Evolutionary conservation across 2,797 vertebrate species (phyloP), one percentile per base, ranked within the genome.

Genomic region (Acrocephalus scirpaceus): DNA sequence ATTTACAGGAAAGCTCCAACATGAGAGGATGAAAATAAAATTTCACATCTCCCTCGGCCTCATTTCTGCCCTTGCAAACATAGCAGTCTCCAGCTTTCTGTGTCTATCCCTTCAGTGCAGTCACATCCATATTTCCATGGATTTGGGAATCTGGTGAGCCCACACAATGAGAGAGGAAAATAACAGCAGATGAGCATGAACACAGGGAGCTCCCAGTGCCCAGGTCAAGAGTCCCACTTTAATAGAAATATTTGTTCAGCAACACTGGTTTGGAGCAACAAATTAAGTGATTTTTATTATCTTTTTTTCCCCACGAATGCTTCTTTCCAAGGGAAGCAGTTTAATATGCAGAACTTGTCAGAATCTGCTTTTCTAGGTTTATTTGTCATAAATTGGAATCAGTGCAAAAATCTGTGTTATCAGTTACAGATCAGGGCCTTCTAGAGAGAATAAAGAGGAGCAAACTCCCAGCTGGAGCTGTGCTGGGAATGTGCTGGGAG

Each of bases 381-480:
- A 38, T 76, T 92, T 95, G 85, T 90, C 82, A 85, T 85, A 82
- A 76, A 53, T 54, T 95, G 91, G 94, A 93, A 95, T 23, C 14
- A 15, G 11, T 73, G 84, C 78, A 82, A 64, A 93, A 93, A 92
- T 88, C 87, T 88, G 75, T 13, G 6, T 81, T 50, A 51, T 73
- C 89, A 45, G 32, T 71, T 76, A 36, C 87, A 85, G 85, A 64
- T 23, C 38, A 23, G 27, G 81, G 78, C 60, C 64, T 94, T 60
- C 22, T 1, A n/a, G 87, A 76, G 86, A 61, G 86, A 81, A 67
- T 57, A 60, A 82, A 18, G 78, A 91, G n/a, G 48, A 51, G 53
- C 65, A 87, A 94, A 85, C 32, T 32, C 54, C 34, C n/a, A 56
- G 36, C 21, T 70, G 29, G 77, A 87, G 54, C 71, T 82, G 85